phyloP scores from a whole-genome alignment of 2,797 vertebrate genomes.

The Lacerta viridis region DNA sequence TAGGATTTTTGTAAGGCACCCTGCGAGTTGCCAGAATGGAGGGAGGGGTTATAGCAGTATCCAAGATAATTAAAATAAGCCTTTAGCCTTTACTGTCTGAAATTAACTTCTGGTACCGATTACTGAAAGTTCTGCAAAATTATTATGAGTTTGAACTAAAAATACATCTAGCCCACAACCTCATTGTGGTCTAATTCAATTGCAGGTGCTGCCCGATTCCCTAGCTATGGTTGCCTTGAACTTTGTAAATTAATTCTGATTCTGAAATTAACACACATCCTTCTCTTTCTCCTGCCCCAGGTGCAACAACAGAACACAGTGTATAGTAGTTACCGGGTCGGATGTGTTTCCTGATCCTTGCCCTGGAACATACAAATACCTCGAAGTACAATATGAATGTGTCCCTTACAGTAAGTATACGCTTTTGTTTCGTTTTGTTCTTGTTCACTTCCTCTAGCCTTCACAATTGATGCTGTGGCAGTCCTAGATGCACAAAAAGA shows the following conservation, averaged over 20 bases:
- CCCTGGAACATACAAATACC: conserved; percentile 99
- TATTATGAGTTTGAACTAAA: conserved; percentile 42
- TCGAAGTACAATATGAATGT: conserved; percentile 99
- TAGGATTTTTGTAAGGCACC: not conserved
- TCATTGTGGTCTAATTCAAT: conserved; percentile 26
- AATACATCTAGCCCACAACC: conserved; percentile 26
- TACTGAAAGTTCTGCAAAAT: conserved; percentile 23
- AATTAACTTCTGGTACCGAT: not conserved
- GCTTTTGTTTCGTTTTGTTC: conserved; percentile 66
- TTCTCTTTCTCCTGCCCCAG: conserved; percentile 81
- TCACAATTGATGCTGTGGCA: conserved; percentile 74
- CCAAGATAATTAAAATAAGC: not conserved
- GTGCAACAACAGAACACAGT: conserved; percentile 99
- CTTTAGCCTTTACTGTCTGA: not conserved
- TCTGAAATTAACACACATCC: conserved; percentile 77
- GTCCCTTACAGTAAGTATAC: conserved; percentile 99
- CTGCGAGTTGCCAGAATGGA: not conserved
- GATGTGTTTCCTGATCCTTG: conserved; percentile 99
- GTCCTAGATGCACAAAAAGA: conserved; percentile 75
- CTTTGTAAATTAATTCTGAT: conserved; percentile 59
- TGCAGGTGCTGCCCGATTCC: not conserved
- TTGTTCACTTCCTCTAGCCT: conserved; percentile 77
- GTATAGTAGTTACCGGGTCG: conserved; percentile 98
- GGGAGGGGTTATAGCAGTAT: not conserved
- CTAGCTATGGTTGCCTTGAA: conserved; percentile 31